Evolutionary conservation across 2,113 vertebrate genomes (phyloP).

Genomic region (Emberiza fucata): DNA sequence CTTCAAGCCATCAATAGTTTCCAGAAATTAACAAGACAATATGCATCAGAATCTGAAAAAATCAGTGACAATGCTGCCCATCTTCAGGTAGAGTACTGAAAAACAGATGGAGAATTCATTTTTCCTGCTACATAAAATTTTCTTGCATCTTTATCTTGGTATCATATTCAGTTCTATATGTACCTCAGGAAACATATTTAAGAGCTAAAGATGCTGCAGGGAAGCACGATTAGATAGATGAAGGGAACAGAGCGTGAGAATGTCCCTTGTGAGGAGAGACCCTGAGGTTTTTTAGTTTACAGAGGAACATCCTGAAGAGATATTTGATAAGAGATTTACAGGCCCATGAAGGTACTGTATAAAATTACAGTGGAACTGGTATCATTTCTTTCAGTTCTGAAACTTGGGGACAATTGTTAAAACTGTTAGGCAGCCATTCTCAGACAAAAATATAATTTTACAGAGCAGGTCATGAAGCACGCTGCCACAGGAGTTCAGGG

Average conservation of each 20-base stretch:
- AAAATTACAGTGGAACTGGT: neutral
- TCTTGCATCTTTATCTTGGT: neutral
- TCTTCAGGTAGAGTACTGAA: neutral
- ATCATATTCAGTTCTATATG: neutral
- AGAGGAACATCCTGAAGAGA: neutral
- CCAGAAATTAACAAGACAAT: neutral
- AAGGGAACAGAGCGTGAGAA: neutral
- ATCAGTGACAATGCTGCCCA: accelerated
- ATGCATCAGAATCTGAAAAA: neutral
- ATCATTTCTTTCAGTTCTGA: neutral
- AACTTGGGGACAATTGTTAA: neutral
- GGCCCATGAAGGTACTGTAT: neutral
- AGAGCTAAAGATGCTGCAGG: neutral
- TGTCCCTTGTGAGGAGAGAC: accelerated
- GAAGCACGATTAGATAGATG: neutral
- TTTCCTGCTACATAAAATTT: neutral
- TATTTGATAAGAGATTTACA: neutral
- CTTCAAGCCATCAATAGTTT: neutral
- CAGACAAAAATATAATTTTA: neutral
- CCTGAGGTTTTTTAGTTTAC: neutral
- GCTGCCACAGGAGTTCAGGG: neutral
- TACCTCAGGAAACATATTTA: neutral
- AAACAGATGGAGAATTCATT: neutral
- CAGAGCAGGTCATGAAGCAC: neutral
- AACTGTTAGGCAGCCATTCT: neutral